phyloP scores from a whole-genome alignment of 1,140 invertebrate genomes.

The Teleogryllus occipitalis region DNA sequence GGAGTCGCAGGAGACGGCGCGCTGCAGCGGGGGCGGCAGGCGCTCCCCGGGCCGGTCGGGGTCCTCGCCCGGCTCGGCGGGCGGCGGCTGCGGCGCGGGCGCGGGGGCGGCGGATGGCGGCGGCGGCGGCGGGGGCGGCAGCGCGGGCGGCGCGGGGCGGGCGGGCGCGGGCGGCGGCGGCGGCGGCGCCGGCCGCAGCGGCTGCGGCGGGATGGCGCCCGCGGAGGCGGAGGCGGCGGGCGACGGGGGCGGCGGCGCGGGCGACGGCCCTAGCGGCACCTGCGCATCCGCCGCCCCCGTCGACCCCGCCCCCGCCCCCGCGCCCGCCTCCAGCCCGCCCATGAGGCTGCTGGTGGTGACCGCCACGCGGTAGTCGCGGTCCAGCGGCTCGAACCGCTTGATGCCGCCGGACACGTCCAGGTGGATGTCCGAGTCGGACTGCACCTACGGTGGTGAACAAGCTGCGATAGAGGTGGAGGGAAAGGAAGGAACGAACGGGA shows the following conservation, averaged over 20 bases:
- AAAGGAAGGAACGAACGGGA: too few species aligned
- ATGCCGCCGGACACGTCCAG: constrained; percentile 55
- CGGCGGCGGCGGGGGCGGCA: constrained; percentile 27
- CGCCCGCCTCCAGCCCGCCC: neutral
- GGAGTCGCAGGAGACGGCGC: constrained; percentile 72
- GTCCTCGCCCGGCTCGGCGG: constrained; percentile 8
- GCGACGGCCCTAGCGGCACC: too few species aligned
- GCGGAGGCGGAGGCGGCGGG: neutral
- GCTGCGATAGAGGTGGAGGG: too few species aligned
- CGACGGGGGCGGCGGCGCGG: neutral
- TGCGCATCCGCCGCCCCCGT: too few species aligned
- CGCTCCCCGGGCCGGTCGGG: constrained; percentile 8
- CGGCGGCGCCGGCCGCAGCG: constrained; percentile 24
- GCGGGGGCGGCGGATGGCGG: constrained; percentile 18
- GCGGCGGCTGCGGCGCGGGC: constrained; percentile 9
- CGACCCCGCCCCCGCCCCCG: too few species aligned
- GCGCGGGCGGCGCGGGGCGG: constrained; percentile 44
- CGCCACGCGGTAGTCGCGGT: constrained; percentile 41
- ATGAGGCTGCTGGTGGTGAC: constrained; percentile 26
- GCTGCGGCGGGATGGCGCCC: constrained; percentile 22
- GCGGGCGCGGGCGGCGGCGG: constrained; percentile 30
- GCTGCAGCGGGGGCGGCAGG: constrained; percentile 38
- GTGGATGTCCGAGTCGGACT: constrained; percentile 56
- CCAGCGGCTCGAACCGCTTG: constrained; percentile 57
- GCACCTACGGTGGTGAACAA: constrained; percentile 37